Base-by-base conservation (phyloP, 2,888 invertebrate genomes). In the Scelioninae gen. 1 region DNA sequence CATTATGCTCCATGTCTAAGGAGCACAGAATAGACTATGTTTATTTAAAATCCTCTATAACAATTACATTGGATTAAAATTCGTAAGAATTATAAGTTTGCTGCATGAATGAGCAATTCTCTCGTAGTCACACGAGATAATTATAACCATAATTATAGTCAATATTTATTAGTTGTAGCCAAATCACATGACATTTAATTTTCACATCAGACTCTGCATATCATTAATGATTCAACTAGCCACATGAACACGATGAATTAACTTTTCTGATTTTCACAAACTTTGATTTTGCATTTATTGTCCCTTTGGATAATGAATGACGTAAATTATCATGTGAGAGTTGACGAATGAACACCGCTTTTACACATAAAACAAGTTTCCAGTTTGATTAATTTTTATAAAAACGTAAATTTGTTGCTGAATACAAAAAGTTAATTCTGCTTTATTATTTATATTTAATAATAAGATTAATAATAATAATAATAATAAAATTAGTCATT, bases 201-300 rank as follows among this genome's bases (percentile, higher is more conserved):
- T 65, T 3, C 23, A 51, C n/a, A 38, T 49, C 65, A 38, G 32
- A 23, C 51, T 51, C 45, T 31, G 10, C 13, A 65, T 65, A 38
- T 13, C 31, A 40, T 11, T 23, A 63, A 15, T 32, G 15, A 63
- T 32, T 23, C 10, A 32, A 38, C 10, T 16, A 38, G 34, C 13
- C 2, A 66, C n/a, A 38, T 10, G 38, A 56, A 38, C 10, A 58
- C 23, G 13, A 60, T 31, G 8, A 60, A 60, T 40, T 58, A 31
- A 10, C 16, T 16, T 16, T 43, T 55, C 15, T 45, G 23, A 68
- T 38, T 45, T 56, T 1, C 38, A 29, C 49, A 58, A 49, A 29
- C 40, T 71, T 71, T 71, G 58, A 71, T 60, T 60, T 71, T 60
- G 32, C 51, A 60, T 45, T 71, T 71, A 71, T 71, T 71, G 71